Conservation (phyloP, 1,140 invertebrate species). For the Grapholita molesta region DNA sequence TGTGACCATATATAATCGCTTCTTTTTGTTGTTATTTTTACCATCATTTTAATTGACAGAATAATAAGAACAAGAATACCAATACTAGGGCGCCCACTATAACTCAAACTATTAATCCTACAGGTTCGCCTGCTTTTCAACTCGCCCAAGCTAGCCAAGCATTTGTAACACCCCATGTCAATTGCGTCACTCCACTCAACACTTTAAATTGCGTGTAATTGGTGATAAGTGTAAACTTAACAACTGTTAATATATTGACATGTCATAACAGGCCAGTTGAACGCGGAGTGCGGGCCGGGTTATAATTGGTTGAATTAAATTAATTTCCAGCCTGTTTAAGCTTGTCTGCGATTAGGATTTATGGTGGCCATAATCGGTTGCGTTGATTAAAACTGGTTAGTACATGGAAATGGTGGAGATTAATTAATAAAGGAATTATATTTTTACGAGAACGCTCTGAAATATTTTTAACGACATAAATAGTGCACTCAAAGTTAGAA, state of each 20-base stretch:
- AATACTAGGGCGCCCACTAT: too few species aligned
- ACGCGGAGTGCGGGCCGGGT: not conserved
- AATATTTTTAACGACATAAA: not conserved
- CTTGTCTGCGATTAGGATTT: conserved; percentile 3
- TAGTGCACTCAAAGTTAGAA: not conserved
- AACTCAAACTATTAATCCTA: too few species aligned
- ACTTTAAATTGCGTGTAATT: conserved; percentile 47
- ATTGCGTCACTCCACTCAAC: conserved; percentile 28
- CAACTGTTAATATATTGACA: conserved; percentile 35
- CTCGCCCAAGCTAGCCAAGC: not conserved
- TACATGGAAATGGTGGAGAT: not conserved
- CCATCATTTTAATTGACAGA: too few species aligned
- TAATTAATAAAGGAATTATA: not conserved
- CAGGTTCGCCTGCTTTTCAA: too few species aligned
- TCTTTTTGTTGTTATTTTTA: too few species aligned
- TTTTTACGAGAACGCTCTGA: not conserved
- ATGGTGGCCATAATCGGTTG: conserved; percentile 1
- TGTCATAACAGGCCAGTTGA: conserved; percentile 37
- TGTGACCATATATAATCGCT: too few species aligned
- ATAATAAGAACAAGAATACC: too few species aligned
- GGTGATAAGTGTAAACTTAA: conserved; percentile 39
- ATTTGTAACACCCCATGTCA: conserved; percentile 22
- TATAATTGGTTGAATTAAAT: conserved; percentile 4
- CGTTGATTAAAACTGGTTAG: conserved; percentile 1
- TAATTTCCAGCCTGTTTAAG: conserved; percentile 5